phyloP scores from a whole-genome alignment of 1,140 invertebrate genomes.

The Scaptomyza graminum region DNA sequence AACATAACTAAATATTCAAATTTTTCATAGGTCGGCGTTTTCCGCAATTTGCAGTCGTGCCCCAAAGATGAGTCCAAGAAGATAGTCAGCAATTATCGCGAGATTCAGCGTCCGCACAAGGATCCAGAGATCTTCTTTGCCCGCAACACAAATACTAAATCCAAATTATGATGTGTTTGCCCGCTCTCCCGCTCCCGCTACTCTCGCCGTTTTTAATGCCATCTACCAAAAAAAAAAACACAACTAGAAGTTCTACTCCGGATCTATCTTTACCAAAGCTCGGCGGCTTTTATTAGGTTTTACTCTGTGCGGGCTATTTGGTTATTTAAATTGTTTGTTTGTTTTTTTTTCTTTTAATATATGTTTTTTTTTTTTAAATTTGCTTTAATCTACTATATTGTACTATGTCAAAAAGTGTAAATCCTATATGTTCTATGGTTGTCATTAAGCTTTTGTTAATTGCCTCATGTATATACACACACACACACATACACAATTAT shows the following conservation, averaged over 20 bases:
- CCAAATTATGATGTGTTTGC: conserved; percentile 79
- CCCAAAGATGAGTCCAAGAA: conserved; percentile 83
- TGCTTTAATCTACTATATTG: conserved; percentile 21
- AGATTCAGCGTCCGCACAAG: conserved; percentile 78
- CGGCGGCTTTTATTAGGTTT: neutral
- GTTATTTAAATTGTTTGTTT: conserved; percentile 35
- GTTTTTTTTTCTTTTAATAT: conserved; percentile 12
- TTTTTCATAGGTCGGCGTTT: conserved; percentile 69
- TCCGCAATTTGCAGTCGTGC: conserved; percentile 82
- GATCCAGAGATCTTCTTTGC: conserved; percentile 83
- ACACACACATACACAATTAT: no score
- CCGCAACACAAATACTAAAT: conserved; percentile 81
- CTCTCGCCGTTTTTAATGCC: conserved; percentile 7
- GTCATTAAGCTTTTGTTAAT: conserved; percentile 62
- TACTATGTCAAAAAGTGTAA: conserved; percentile 43
- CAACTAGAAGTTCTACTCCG: conserved; percentile 6
- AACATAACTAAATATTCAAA: neutral
- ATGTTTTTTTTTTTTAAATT: neutral
- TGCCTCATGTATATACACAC: conserved; percentile 65
- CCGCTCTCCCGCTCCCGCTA: neutral
- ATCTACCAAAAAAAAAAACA: conserved; percentile 13
- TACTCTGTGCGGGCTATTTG: conserved; percentile 36
- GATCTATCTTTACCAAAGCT: conserved; percentile 2
- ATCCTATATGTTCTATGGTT: conserved; percentile 60
- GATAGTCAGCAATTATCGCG: conserved; percentile 83